phyloP scores from a whole-genome alignment of 2,888 invertebrate genomes.

The Chamaedrilus cognettii region DNA sequence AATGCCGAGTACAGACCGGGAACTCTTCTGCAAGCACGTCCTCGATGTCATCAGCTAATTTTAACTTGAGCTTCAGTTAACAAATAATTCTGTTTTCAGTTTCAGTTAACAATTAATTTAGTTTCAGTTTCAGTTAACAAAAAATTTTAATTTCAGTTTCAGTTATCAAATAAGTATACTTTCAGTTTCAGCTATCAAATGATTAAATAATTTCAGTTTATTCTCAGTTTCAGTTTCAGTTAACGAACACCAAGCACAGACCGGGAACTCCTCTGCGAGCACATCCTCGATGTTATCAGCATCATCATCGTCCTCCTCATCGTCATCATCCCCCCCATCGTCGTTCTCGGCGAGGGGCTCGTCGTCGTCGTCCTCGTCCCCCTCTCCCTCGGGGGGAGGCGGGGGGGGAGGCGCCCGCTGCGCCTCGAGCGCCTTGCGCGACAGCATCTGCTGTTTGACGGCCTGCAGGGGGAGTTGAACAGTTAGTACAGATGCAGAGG shows the following conservation, averaged over 20 bases:
- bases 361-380: neutral
- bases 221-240: too few relatives aligned
- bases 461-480: neutral
- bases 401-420: neutral
- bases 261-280: conserved; percentile 55
- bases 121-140: too few relatives aligned
- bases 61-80: too few relatives aligned
- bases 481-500: neutral
- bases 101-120: too few relatives aligned
- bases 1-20: conserved; percentile 46
- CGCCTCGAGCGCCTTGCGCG: neutral
- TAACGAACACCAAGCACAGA: too few relatives aligned
- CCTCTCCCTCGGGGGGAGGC: too few relatives aligned
- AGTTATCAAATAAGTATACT: too few relatives aligned
- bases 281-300: conserved; percentile 49
- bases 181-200: too few relatives aligned
- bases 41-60: conserved; percentile 56
- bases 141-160: too few relatives aligned
- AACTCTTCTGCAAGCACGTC: conserved; percentile 56
- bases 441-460: neutral
- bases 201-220: too few relatives aligned
- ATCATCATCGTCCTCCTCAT: conserved; percentile 30
- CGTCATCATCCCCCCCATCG: conserved; percentile 45
- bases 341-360: conserved; percentile 14
- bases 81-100: too few relatives aligned